These are phyloP conservation scores for Pipistrellus nathusii DNA, from an alignment of 2,797 vertebrate genomes.

Conservation along the genomic window DNA sequence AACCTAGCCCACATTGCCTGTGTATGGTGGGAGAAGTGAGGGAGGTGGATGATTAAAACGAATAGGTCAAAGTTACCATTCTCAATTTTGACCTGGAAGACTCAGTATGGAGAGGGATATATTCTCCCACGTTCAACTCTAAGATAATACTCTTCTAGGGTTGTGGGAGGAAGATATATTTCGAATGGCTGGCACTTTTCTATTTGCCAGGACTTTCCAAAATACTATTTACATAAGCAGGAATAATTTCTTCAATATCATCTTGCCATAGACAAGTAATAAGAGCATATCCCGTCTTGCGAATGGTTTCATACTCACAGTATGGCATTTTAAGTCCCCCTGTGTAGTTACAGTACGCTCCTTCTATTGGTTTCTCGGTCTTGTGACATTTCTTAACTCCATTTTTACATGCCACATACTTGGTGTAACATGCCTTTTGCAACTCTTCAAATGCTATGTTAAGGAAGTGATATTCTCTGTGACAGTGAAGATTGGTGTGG, in stretches of 20 bases:
- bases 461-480: conserved; percentile 37
- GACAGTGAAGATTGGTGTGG: not conserved
- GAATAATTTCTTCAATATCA: not conserved
- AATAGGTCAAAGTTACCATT: not conserved
- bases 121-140: not conserved
- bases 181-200: not conserved
- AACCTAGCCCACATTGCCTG: not conserved
- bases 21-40: not conserved
- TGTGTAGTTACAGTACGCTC: not conserved
- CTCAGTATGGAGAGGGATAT: not conserved
- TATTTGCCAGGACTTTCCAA: not conserved
- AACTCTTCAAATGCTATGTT: rapidly evolving
- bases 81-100: not conserved
- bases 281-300: not conserved
- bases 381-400: not conserved
- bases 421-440: rapidly evolving
- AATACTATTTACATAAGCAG: not conserved
- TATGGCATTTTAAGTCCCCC: rapidly evolving
- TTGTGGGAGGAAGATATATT: not conserved
- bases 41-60: not conserved
- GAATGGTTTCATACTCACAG: rapidly evolving
- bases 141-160: not conserved
- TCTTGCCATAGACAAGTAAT: conserved; percentile 62
- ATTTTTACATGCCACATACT: not conserved
- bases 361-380: rapidly evolving